Conservation (phyloP, 1,140 invertebrate species). For the Ptiloglossa arizonensis region DNA sequence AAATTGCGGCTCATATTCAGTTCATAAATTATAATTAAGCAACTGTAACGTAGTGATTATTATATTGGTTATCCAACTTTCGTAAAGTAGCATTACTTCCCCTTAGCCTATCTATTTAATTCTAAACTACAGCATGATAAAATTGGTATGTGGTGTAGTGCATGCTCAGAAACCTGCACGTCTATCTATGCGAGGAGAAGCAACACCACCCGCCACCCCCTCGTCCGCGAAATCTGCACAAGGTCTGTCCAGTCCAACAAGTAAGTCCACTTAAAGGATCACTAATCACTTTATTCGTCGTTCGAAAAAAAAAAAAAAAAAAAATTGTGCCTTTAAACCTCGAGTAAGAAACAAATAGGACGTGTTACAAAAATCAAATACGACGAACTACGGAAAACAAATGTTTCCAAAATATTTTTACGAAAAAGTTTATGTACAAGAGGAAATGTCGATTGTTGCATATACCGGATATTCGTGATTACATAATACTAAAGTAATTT, state of each 20-base stretch:
- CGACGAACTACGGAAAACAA: no score
- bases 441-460: no score
- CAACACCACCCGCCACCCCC: constrained; percentile 60
- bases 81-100: neutral
- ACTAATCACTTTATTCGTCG: constrained; percentile 5
- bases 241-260: constrained; percentile 69
- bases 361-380: no score
- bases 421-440: no score
- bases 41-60: neutral
- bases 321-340: no score
- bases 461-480: neutral
- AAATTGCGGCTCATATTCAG: no score
- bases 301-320: neutral
- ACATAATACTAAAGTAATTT: constrained; percentile 33
- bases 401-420: no score
- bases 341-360: no score
- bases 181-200: constrained; percentile 66
- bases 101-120: neutral
- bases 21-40: no score
- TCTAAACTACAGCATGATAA: constrained; percentile 61
- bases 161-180: constrained; percentile 74
- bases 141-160: constrained; percentile 77
- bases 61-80: neutral
- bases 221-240: constrained; percentile 68
- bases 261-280: constrained; percentile 69